Conservation (phyloP, 1,140 invertebrate genomes). For the Calephelis virginiensis region DNA sequence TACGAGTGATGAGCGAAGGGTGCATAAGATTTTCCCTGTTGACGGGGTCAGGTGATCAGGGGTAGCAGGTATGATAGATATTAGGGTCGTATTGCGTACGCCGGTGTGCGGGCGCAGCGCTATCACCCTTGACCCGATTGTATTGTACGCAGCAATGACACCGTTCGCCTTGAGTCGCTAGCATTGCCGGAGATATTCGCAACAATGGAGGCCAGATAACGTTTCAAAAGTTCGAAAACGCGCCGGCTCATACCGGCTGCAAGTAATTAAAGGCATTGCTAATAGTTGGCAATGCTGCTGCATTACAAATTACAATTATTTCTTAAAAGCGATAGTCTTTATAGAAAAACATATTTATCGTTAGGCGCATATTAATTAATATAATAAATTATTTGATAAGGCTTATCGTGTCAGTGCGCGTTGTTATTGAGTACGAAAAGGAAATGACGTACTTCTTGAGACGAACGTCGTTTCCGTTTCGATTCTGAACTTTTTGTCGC, state of each 20-base stretch:
- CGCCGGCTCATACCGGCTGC: conserved; percentile 64
- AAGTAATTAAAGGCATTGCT: conserved; percentile 64
- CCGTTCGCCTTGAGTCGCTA: conserved; percentile 74
- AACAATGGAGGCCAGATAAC: conserved; percentile 78
- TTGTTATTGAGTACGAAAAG: conserved; percentile 55
- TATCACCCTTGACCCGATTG: conserved; percentile 72
- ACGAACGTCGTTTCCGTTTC: conserved; percentile 64
- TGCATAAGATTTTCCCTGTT: conserved; percentile 53
- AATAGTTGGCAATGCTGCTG: conserved; percentile 53
- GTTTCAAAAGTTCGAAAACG: conserved; percentile 76
- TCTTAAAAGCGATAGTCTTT: conserved; percentile 10
- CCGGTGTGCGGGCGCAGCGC: conserved; percentile 42
- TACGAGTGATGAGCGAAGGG: conserved; percentile 38
- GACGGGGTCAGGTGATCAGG: conserved; percentile 58
- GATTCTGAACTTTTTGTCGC: conserved; percentile 56
- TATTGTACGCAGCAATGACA: conserved; percentile 76
- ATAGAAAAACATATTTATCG: conserved; percentile 2
- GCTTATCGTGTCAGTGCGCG: conserved; percentile 49
- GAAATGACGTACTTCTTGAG: conserved; percentile 66
- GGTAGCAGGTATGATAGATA: conserved; percentile 59
- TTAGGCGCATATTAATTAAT: conserved; percentile 41
- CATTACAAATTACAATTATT: conserved; percentile 30
- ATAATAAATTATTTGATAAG: conserved; percentile 62
- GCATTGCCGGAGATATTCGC: conserved; percentile 77
- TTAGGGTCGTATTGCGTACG: conserved; percentile 32